These are phyloP conservation scores for Drosophila takahashii DNA, from an alignment of 1,140 invertebrate species.

Conservation along the genomic window DNA sequence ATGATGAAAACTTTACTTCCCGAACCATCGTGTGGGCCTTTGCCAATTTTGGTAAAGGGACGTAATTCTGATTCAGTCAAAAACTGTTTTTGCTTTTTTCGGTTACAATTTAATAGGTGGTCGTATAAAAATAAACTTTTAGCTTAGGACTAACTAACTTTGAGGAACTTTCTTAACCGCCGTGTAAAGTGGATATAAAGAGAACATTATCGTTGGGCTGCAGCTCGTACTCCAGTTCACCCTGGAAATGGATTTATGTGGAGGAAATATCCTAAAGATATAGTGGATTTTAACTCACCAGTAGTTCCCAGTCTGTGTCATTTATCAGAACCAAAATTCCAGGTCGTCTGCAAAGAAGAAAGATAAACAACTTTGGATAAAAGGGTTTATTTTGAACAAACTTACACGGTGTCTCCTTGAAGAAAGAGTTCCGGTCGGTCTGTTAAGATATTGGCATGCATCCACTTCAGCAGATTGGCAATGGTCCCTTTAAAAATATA, in stretches of 20 bases:
- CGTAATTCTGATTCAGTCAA: slow-evolving; percentile 69
- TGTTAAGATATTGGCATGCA: slow-evolving; percentile 93
- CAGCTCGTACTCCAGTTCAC: slow-evolving; percentile 86
- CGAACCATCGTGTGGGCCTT: slow-evolving; percentile 76
- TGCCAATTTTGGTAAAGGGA: slow-evolving; percentile 66
- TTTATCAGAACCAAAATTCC: slow-evolving; percentile 97
- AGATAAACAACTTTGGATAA: background rate
- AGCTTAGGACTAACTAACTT: slow-evolving; percentile 6
- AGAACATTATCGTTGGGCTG: slow-evolving; percentile 86
- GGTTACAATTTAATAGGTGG: slow-evolving; percentile 7
- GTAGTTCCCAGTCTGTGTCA: slow-evolving; percentile 96
- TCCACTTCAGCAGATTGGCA: slow-evolving; percentile 90
- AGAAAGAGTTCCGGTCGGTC: slow-evolving; percentile 96
- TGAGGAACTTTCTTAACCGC: slow-evolving; percentile 83
- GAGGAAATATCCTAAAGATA: fast-evolving
- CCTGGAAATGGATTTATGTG: slow-evolving; percentile 62
- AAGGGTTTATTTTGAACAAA: background rate
- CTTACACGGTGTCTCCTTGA: slow-evolving; percentile 92
- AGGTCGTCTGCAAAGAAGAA: slow-evolving; percentile 88
- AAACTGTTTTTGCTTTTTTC: slow-evolving; percentile 10
- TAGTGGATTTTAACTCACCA: slow-evolving; percentile 86
- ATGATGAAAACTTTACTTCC: slow-evolving; percentile 55
- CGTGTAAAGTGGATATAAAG: slow-evolving; percentile 88
- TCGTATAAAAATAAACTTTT: slow-evolving; percentile 28
- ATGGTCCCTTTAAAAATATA: slow-evolving; percentile 89